A percentile compares a stretch with the other conserved stretches of the same genome.
Conservation (phyloP, 2,797 vertebrate species). For the Pteronotus mesoamericanus region DNA sequence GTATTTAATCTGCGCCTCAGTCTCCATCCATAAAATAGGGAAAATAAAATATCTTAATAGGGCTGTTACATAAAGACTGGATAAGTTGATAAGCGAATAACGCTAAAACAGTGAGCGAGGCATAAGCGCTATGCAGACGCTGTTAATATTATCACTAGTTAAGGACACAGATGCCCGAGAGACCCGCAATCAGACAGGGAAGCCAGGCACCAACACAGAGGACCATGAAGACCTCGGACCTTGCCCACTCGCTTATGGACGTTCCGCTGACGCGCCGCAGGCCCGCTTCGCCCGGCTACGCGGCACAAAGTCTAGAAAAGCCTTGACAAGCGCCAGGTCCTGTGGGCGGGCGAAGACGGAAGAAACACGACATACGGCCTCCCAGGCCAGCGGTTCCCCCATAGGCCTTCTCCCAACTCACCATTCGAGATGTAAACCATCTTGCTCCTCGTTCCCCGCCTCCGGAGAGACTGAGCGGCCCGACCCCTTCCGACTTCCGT, state of each 20-base stretch:
- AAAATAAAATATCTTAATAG: fast-evolving
- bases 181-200: not conserved
- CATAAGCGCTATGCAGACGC: not conserved
- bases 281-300: not conserved
- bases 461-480: fast-evolving
- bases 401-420: conserved; percentile 47
- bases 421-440: conserved; percentile 85
- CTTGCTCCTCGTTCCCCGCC: not conserved
- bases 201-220: not conserved
- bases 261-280: not conserved
- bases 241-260: not conserved
- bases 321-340: not conserved
- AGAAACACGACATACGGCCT: not conserved
- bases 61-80: not conserved
- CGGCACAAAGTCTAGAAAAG: not conserved
- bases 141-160: not conserved
- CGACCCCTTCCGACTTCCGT: not conserved
- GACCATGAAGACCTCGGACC: not conserved
- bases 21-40: not conserved
- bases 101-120: not conserved
- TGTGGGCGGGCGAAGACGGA: too few species aligned
- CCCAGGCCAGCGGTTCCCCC: not conserved
- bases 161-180: not conserved
- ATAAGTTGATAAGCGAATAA: too few species aligned
- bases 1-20: not conserved